Percentiles rank a stretch among this genome's conserved stretches.
Conservation (phyloP, 2,888 invertebrate species). For the Rhodophaea formosa region DNA sequence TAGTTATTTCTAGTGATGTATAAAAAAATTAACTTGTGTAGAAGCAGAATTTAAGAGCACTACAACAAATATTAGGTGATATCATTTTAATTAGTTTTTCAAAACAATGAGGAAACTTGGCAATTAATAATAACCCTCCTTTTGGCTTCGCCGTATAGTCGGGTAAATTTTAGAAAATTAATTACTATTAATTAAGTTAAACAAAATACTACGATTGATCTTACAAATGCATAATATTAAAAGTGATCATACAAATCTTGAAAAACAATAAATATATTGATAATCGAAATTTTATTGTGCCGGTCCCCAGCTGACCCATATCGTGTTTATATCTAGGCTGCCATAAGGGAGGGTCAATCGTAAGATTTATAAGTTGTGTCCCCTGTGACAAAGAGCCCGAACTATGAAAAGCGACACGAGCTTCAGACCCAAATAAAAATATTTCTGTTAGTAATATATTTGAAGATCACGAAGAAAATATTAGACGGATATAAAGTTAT, state of each 20-base stretch:
- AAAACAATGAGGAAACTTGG: too few species aligned
- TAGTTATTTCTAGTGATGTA: too few species aligned
- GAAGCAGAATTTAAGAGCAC: too few species aligned
- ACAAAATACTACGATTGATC: too few species aligned
- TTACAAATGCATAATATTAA: conserved; percentile 6
- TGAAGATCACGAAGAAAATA: background rate
- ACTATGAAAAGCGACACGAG: conserved; percentile 54
- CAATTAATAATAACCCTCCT: too few species aligned
- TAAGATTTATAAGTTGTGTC: conserved; percentile 61
- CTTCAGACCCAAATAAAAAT: conserved; percentile 42
- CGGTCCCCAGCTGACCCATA: conserved; percentile 61
- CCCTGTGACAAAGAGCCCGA: conserved; percentile 56
- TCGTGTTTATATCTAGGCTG: conserved; percentile 48
- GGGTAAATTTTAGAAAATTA: too few species aligned
- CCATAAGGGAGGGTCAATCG: conserved; percentile 61
- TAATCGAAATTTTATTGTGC: conserved; percentile 58
- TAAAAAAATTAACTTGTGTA: too few species aligned
- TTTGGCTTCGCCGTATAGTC: too few species aligned
- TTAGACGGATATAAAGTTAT: background rate
- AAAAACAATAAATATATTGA: conserved; percentile 47
- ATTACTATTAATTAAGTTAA: too few species aligned
- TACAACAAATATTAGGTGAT: too few species aligned
- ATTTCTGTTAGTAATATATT: conserved; percentile 16
- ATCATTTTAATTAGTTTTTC: too few species aligned
- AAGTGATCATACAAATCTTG: background rate